Evolutionary conservation across 2,113 vertebrate genomes (phyloP), one percentile per base, ranked within the genome.

Genomic region (Oncorhynchus kisutch): DNA sequence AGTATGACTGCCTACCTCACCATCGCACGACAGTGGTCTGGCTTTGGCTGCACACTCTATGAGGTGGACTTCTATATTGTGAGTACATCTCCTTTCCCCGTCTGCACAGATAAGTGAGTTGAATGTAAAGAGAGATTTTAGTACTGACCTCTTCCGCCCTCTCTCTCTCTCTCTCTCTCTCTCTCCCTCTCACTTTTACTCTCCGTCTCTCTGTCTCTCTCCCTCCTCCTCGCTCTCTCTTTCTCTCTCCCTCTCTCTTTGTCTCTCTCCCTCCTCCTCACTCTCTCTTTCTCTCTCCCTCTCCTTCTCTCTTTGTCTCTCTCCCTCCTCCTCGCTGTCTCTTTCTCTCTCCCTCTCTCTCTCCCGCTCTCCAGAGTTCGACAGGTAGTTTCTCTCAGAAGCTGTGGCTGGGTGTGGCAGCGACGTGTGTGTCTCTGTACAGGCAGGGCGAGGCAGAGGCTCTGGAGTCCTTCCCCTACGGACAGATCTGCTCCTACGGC

Each of bases 41-140:
- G 95, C 68, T 98, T 97, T 16, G 96, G 97, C 83, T 96, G 96
- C 91, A 97, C 96, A 0, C 94, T 97, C 80, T 99, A 96, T 22
- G 96, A 98, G 59, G 95, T 96, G 48, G 94, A 96, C 88, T 94
- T 97, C 84, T 96, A 93, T 6, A 91, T 88, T 88, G 97, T 98
- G 92, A 97, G 96, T 94, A 72, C 16, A 7, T 25, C 65, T 67
- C 31, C 29, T 1, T 68, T 18, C 27, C n/a, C 65, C 13, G 2
- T 34, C 67, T n/a, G 27, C 67, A 31, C 29, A 9, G 18, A 34
- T 68, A 12, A 18, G 18, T 5, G 18, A 39, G 11, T 74, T 66
- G 20, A 39, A 24, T 62, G 67, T 29, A 3, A 8, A 70, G 1
- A 16, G 14, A 71, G 0, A 11, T 16, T 13, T 29, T 29, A 18